These are phyloP conservation scores for Cheilosia vernalis DNA, from an alignment of 2,888 invertebrate genomes.

Conservation along the genomic window DNA sequence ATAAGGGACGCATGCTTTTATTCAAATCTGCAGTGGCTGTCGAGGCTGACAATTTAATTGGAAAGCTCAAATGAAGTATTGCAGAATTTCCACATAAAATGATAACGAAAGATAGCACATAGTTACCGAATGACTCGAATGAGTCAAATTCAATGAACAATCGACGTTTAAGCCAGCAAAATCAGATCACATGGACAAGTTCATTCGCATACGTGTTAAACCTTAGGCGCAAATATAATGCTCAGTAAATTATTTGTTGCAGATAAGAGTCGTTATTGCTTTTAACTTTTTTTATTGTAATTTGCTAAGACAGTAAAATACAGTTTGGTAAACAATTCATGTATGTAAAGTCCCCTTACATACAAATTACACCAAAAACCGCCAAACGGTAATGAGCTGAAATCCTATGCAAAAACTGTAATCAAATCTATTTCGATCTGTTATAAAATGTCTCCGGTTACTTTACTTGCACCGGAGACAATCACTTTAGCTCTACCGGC, in stretches of 20 bases:
- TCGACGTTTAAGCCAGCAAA: background rate
- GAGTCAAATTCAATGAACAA: constrained; percentile 8
- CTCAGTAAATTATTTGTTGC: too few relatives aligned
- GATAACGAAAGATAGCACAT: constrained; percentile 8
- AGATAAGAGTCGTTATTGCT: too few relatives aligned
- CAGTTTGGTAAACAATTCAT: background rate
- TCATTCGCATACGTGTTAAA: too few relatives aligned
- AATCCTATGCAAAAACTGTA: constrained; percentile 39
- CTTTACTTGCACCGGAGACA: constrained; percentile 43
- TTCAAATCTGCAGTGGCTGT: too few relatives aligned
- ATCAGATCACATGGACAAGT: too few relatives aligned
- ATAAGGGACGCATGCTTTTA: too few relatives aligned
- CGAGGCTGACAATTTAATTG: too few relatives aligned
- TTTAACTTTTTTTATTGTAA: background rate
- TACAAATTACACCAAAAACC: background rate
- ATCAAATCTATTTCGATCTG: constrained; percentile 20
- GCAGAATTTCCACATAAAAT: background rate
- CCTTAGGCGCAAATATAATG: too few relatives aligned
- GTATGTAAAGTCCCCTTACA: background rate
- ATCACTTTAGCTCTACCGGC: constrained; percentile 9
- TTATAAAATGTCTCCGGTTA: constrained; percentile 62
- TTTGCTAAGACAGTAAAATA: background rate
- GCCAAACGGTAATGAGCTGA: constrained; percentile 9
- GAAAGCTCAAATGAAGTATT: too few relatives aligned
- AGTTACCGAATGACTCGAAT: background rate